Evolutionary conservation across 2,888 invertebrate species (phyloP).

Genomic region (Caenorhabditis drosophilae): DNA sequence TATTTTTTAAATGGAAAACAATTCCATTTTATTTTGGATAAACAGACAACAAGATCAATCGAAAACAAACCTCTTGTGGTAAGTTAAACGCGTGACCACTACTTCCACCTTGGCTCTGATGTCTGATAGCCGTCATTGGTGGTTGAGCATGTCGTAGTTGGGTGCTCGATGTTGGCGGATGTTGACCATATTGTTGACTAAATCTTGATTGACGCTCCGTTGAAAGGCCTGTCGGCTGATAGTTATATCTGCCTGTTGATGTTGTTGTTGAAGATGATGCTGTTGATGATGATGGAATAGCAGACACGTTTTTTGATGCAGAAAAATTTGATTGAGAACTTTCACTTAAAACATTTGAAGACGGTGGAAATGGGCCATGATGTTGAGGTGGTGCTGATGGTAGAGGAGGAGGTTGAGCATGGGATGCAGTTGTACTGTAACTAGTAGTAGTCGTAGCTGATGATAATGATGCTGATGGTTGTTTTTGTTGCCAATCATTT

Average conservation of each 20-base stretch:
- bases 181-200: neutral
- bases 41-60: too few species aligned
- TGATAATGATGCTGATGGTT: neutral
- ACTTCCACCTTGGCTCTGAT: too few species aligned
- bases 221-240: neutral
- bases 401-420: slow-evolving; percentile 1
- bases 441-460: neutral
- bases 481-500: neutral
- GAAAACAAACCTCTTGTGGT: neutral
- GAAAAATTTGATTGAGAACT: too few species aligned
- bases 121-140: slow-evolving; percentile 5
- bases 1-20: too few species aligned
- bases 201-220: neutral
- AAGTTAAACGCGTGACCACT: slow-evolving; percentile 3
- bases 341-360: too few species aligned
- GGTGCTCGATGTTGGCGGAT: neutral
- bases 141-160: slow-evolving; percentile 6
- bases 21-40: too few species aligned
- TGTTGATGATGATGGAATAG: neutral
- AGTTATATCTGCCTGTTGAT: too few species aligned
- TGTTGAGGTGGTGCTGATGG: neutral
- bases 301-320: too few species aligned
- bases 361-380: neutral
- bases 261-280: neutral
- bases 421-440: neutral